phyloP scores from a whole-genome alignment of 1,140 invertebrate genomes.

The Zaprionus inermis region DNA sequence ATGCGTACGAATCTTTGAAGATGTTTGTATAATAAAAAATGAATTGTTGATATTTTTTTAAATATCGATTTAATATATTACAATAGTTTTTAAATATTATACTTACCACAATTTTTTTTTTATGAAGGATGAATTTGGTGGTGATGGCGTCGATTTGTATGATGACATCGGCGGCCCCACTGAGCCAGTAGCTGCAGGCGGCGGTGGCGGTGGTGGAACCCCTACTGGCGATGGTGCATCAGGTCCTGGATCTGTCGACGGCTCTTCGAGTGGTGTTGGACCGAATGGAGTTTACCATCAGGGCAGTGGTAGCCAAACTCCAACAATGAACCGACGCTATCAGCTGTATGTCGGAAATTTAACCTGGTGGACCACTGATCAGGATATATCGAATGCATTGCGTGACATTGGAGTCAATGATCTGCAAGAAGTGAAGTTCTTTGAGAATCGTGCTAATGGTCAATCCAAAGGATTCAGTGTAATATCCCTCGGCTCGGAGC shows the following conservation, averaged over 20 bases:
- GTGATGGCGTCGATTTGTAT: slow-evolving; percentile 96
- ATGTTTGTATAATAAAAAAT: slow-evolving; percentile 14
- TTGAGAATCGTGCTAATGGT: slow-evolving; percentile 99
- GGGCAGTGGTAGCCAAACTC: slow-evolving; percentile 89
- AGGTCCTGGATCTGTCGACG: slow-evolving; percentile 61
- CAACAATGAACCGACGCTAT: slow-evolving; percentile 90
- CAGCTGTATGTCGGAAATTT: slow-evolving; percentile 98
- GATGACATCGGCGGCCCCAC: slow-evolving; percentile 95
- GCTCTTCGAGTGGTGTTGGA: slow-evolving; percentile 50
- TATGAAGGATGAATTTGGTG: slow-evolving; percentile 91
- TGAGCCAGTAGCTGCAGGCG: slow-evolving; percentile 84
- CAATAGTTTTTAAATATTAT: neutral
- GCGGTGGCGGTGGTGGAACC: slow-evolving; percentile 84
- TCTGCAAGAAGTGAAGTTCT: slow-evolving; percentile 99
- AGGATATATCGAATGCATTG: slow-evolving; percentile 96
- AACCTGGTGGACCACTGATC: slow-evolving; percentile 98
- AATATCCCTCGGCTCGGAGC: slow-evolving; percentile 95
- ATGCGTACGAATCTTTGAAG: slow-evolving; percentile 8
- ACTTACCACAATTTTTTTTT: neutral
- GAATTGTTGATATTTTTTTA: neutral
- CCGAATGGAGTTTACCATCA: slow-evolving; percentile 89
- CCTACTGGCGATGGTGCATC: slow-evolving; percentile 70
- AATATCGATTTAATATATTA: slow-evolving; percentile 15
- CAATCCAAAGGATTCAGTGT: slow-evolving; percentile 99
- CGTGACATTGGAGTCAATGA: slow-evolving; percentile 95